phyloP scores from a whole-genome alignment of 1,140 invertebrate species.

The Zaprionus davidi region DNA sequence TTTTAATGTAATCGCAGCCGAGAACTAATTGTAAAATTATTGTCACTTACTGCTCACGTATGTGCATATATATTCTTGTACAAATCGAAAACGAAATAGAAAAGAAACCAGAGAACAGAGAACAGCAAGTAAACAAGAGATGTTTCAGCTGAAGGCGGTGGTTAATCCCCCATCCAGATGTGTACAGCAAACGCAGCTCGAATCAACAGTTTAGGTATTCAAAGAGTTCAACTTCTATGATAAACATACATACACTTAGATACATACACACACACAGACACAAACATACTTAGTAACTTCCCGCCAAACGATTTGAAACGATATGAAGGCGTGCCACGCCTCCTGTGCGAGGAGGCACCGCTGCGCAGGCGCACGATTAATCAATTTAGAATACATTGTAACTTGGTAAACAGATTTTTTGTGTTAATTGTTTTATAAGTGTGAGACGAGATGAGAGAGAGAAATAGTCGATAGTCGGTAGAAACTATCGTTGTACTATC shows the following conservation, averaged over 20 bases:
- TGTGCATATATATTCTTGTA: conserved; percentile 59
- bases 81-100: conserved; percentile 50
- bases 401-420: conserved; percentile 40
- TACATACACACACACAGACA: background rate
- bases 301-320: conserved; percentile 29
- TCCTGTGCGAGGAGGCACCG: conserved; percentile 49
- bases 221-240: conserved; percentile 32
- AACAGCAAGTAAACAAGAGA: conserved; percentile 41
- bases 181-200: conserved; percentile 64
- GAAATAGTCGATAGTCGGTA: background rate
- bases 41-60: conserved; percentile 16
- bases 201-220: conserved; percentile 68
- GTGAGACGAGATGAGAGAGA: background rate
- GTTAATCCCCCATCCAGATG: conserved; percentile 21
- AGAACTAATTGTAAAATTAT: conserved; percentile 48
- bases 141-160: conserved; percentile 48
- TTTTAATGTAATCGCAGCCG: conserved; percentile 43
- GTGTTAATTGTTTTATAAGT: conserved; percentile 43
- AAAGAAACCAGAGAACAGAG: conserved; percentile 22
- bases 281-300: conserved; percentile 40
- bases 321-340: conserved; percentile 43
- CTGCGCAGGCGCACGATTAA: conserved; percentile 75
- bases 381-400: conserved; percentile 29
- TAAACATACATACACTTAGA: conserved; percentile 8
- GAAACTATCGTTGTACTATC: background rate